Percentiles rank a stretch among this genome's conserved stretches.
Conservation (phyloP, 35 echinoderm and acorn worm species). For the Ophioderma brevispina region DNA sequence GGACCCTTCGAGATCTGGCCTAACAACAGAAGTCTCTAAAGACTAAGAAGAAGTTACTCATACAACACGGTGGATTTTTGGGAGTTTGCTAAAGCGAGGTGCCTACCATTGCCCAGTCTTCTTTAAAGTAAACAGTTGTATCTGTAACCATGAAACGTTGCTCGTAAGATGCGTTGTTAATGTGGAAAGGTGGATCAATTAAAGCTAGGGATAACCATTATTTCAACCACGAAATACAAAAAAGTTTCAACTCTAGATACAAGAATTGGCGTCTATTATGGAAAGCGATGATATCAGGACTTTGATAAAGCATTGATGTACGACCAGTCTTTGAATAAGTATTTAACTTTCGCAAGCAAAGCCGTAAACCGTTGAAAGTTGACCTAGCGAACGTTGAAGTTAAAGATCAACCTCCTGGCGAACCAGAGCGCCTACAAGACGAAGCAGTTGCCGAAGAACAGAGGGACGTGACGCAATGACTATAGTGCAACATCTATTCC, state of each 20-base stretch:
- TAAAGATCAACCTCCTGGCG: too few relatives aligned
- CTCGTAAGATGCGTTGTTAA: slow-evolving; percentile 20
- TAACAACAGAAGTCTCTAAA: slow-evolving; percentile 30
- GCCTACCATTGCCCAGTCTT: neutral
- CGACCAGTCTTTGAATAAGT: slow-evolving; percentile 28
- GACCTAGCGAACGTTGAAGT: too few relatives aligned
- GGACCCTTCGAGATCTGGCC: slow-evolving; percentile 32
- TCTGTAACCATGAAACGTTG: slow-evolving; percentile 25
- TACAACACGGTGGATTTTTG: slow-evolving; percentile 63
- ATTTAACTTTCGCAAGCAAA: slow-evolving; percentile 10
- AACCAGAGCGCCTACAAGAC: neutral
- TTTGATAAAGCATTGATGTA: slow-evolving; percentile 19
- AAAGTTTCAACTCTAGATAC: slow-evolving; percentile 17
- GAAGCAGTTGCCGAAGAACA: neutral
- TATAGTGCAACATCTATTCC: neutral
- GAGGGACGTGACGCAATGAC: neutral
- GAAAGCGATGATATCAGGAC: neutral
- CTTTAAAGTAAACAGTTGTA: neutral
- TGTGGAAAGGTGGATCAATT: neutral
- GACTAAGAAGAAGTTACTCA: neutral
- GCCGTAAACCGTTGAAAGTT: neutral
- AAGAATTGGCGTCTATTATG: slow-evolving; percentile 5
- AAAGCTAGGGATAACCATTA: neutral
- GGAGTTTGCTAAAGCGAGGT: slow-evolving; percentile 20
- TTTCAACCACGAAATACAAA: neutral